Percentiles rank a stretch among this genome's conserved stretches.
Conservation (phyloP, 2,797 vertebrate species). For the Anguilla pacifica region DNA sequence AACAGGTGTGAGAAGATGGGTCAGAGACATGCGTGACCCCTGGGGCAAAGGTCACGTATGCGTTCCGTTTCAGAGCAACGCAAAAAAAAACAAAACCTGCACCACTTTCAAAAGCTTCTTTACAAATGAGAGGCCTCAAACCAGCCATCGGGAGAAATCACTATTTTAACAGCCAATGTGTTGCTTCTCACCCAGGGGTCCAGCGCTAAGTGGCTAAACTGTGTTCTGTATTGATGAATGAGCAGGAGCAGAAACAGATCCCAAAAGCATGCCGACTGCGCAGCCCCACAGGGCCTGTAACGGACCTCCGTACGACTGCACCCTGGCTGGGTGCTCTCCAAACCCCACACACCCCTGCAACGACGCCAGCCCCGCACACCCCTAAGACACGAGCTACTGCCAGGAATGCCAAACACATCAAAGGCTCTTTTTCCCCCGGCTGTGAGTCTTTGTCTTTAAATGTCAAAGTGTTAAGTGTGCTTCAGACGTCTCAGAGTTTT, state of each 20-base stretch:
- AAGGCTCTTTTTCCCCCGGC: slow-evolving; percentile 19
- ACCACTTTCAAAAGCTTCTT: slow-evolving; percentile 20
- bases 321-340: background rate
- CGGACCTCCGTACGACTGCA: slow-evolving; percentile 61
- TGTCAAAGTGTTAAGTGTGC: slow-evolving; percentile 10
- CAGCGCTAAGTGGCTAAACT: slow-evolving; percentile 38
- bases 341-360: too few relatives aligned
- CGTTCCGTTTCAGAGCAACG: background rate
- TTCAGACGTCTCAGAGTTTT: background rate
- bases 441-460: slow-evolving; percentile 38
- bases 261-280: slow-evolving; percentile 62
- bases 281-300: slow-evolving; percentile 57
- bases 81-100: background rate
- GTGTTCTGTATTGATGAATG: slow-evolving; percentile 55
- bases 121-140: slow-evolving; percentile 35
- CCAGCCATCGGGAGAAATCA: slow-evolving; percentile 63
- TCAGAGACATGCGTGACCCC: background rate
- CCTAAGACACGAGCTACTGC: background rate
- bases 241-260: slow-evolving; percentile 62
- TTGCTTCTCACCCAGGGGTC: slow-evolving; percentile 52
- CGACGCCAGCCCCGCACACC: background rate
- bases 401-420: slow-evolving; percentile 13
- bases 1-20: background rate
- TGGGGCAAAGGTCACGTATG: background rate
- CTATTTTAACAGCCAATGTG: slow-evolving; percentile 59